Conservation (phyloP, 2,797 vertebrate species). For the Masticophis lateralis region DNA sequence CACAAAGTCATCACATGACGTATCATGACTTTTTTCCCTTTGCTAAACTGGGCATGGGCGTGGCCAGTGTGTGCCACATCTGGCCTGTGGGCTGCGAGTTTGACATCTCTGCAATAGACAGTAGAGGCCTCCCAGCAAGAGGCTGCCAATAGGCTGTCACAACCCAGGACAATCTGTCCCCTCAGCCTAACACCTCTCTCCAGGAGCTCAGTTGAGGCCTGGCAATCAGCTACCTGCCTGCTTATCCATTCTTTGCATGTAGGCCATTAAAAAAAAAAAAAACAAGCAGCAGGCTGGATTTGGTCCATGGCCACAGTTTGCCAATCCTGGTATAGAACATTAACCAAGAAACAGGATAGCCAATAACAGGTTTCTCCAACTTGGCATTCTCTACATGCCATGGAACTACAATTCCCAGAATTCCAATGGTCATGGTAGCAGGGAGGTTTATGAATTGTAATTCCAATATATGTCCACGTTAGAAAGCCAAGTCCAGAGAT, state of each 20-base stretch:
- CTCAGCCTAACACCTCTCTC: background rate
- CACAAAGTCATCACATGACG: too few relatives aligned
- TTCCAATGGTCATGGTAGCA: background rate
- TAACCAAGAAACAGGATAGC: background rate
- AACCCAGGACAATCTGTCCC: background rate
- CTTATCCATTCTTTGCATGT: background rate
- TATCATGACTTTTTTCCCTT: too few relatives aligned
- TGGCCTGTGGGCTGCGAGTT: too few relatives aligned
- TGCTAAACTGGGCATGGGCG: too few relatives aligned
- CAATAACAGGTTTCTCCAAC: background rate
- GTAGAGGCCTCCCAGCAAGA: background rate
- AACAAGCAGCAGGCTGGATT: background rate
- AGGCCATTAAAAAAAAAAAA: background rate
- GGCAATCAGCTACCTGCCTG: background rate
- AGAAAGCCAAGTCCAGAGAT: slow-evolving; percentile 31
- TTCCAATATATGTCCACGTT: background rate
- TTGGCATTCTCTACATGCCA: background rate
- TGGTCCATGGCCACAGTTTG: background rate
- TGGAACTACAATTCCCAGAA: background rate
- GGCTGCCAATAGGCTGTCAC: background rate
- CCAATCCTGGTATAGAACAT: background rate
- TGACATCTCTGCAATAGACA: background rate
- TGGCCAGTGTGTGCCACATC: too few relatives aligned
- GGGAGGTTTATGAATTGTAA: background rate
- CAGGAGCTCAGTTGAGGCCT: background rate